These are phyloP conservation scores for Caenorhabditis elegans DNA, from an alignment of 1,140 invertebrate genomes.

Conservation along the genomic window DNA sequence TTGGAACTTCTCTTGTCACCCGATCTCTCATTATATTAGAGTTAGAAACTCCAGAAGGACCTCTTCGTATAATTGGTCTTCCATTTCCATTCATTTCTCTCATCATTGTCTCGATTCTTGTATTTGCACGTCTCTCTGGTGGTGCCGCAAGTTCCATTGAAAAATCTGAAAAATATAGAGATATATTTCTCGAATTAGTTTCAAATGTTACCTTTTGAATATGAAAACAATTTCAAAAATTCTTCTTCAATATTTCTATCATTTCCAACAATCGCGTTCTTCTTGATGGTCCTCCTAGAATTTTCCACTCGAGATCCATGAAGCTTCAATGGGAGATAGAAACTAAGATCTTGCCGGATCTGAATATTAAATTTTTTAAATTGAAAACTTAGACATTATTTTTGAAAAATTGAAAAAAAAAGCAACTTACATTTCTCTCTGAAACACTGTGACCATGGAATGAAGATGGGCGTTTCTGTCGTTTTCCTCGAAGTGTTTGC, in stretches of 20 bases:
- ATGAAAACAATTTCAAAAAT: conserved; percentile 15
- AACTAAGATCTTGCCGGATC: conserved; percentile 26
- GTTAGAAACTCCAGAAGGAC: neutral
- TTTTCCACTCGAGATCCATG: conserved; percentile 41
- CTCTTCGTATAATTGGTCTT: neutral
- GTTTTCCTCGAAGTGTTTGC: conserved; percentile 19
- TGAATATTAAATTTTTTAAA: neutral
- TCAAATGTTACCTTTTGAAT: neutral
- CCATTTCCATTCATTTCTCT: conserved; percentile 5
- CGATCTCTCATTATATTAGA: conserved; percentile 10
- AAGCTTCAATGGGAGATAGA: conserved; percentile 35
- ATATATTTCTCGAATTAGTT: too few species aligned
- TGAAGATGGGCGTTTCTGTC: conserved; percentile 23
- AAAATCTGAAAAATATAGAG: neutral
- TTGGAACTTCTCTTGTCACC: conserved; percentile 4
- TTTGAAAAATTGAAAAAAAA: too few species aligned
- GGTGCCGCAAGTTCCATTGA: neutral
- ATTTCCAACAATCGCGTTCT: conserved; percentile 14
- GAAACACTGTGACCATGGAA: conserved; percentile 26
- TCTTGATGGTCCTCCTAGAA: neutral
- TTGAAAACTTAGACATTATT: neutral
- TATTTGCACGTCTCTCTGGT: neutral
- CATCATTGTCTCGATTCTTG: neutral
- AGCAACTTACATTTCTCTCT: conserved; percentile 31
- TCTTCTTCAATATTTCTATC: conserved; percentile 39